Evolutionary conservation across 2,888 invertebrate species (phyloP).

Genomic region (Lysandra bellargus): DNA sequence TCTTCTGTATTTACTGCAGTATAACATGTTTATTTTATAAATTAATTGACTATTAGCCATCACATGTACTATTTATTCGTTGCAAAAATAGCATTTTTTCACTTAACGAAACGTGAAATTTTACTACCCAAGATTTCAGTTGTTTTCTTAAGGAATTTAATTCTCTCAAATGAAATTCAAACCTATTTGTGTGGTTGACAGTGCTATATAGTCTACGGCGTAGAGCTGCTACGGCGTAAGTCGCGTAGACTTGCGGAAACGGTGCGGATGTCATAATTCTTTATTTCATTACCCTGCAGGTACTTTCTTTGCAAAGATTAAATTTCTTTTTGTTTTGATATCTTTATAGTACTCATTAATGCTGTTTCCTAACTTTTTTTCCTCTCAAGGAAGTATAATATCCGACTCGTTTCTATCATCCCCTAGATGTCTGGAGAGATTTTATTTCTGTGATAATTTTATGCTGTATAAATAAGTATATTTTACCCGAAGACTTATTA

Average conservation of each 20-base stretch:
- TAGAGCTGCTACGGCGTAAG: not conserved
- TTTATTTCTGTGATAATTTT: conserved; percentile 11
- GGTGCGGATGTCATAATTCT: conserved; percentile 43
- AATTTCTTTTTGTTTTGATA: conserved; percentile 33
- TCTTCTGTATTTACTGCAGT: too few species aligned
- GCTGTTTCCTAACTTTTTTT: conserved; percentile 37
- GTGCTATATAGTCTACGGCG: not conserved
- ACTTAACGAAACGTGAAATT: not conserved
- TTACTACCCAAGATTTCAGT: not conserved
- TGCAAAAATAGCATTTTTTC: not conserved
- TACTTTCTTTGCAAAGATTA: conserved; percentile 38
- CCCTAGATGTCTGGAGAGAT: conserved; percentile 16
- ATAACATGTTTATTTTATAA: too few species aligned
- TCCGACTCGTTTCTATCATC: conserved; percentile 22
- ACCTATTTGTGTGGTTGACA: conserved; percentile 8
- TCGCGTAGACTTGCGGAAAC: conserved; percentile 35
- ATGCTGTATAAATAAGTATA: not conserved
- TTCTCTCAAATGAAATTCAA: conserved; percentile 8
- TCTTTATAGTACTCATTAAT: conserved; percentile 36
- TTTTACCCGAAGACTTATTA: not conserved
- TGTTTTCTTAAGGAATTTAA: not conserved
- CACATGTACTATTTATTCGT: too few species aligned
- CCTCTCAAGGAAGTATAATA: conserved; percentile 26
- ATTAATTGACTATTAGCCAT: too few species aligned
- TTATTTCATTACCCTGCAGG: conserved; percentile 43